phyloP scores from a whole-genome alignment of 2,797 vertebrate species.

The Aplochiton taeniatus region DNA sequence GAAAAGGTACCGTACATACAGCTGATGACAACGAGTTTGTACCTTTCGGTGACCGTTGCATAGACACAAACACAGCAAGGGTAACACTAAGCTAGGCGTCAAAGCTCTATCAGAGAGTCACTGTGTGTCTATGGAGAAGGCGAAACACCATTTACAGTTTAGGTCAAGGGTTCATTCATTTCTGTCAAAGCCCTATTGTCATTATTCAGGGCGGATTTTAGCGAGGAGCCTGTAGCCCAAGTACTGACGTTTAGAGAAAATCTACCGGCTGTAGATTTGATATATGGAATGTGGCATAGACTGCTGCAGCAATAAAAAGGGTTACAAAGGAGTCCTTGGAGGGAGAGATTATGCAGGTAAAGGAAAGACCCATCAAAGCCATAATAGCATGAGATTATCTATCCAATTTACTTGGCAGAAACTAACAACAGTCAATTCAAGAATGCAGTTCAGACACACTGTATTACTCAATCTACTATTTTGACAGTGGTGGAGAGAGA shows the following conservation, averaged over 20 bases:
- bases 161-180: slow-evolving; percentile 46
- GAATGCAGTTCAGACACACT: background rate
- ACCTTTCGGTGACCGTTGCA: too few species aligned
- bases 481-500: background rate
- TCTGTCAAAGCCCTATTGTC: slow-evolving; percentile 46
- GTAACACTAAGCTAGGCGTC: background rate
- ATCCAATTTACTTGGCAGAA: slow-evolving; percentile 8
- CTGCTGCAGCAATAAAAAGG: slow-evolving; percentile 31
- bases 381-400: background rate
- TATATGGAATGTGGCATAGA: too few species aligned
- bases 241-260: slow-evolving; percentile 32
- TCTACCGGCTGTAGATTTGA: background rate
- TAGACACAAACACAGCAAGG: background rate
- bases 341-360: slow-evolving; percentile 12
- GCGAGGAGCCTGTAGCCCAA: slow-evolving; percentile 29
- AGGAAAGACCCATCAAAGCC: slow-evolving; percentile 36
- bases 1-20: too few species aligned
- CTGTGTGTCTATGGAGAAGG: slow-evolving; percentile 17
- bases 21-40: too few species aligned
- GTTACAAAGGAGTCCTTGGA: slow-evolving; percentile 30
- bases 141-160: slow-evolving; percentile 33
- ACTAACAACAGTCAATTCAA: background rate
- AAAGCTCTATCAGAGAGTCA: slow-evolving; percentile 9
- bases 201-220: slow-evolving; percentile 32
- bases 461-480: background rate